A percentile compares a stretch with the other conserved stretches of the same genome.
phyloP scores from a whole-genome alignment of 2,888 invertebrate species.

The Prenolepis imparis region DNA sequence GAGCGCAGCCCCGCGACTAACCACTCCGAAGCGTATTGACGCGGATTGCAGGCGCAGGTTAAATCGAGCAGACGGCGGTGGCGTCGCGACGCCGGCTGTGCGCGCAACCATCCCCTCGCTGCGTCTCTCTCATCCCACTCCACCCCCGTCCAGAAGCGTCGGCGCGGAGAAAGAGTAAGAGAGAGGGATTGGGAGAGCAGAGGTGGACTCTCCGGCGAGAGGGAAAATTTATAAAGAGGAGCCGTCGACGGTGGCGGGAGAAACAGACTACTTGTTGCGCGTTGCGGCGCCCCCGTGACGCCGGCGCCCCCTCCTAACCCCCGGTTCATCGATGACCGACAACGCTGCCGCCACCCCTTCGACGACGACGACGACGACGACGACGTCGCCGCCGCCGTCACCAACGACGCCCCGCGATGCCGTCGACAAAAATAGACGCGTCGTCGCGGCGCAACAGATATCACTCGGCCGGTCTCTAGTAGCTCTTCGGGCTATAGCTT shows the following conservation, averaged over 20 bases:
- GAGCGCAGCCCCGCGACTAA: slow-evolving; percentile 70
- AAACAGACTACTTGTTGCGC: slow-evolving; percentile 85
- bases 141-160: slow-evolving; percentile 36
- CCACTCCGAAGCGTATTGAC: slow-evolving; percentile 73
- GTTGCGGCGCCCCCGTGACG: slow-evolving; percentile 78
- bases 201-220: slow-evolving; percentile 67
- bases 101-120: slow-evolving; percentile 67
- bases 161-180: slow-evolving; percentile 52
- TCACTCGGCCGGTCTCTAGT: slow-evolving; percentile 67
- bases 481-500: slow-evolving; percentile 35
- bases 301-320: slow-evolving; percentile 53
- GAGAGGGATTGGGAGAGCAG: slow-evolving; percentile 33
- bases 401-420: slow-evolving; percentile 63
- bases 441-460: slow-evolving; percentile 84
- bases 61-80: slow-evolving; percentile 83
- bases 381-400: slow-evolving; percentile 48
- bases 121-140: slow-evolving; percentile 6
- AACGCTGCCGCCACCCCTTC: slow-evolving; percentile 46
- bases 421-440: slow-evolving; percentile 81
- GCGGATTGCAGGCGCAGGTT: slow-evolving; percentile 78
- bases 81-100: slow-evolving; percentile 80
- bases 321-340: slow-evolving; percentile 55
- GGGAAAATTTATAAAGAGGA: slow-evolving; percentile 78
- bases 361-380: slow-evolving; percentile 54
- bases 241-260: slow-evolving; percentile 52